Evolutionary conservation across 2,797 vertebrate species (phyloP).

Genomic region (Novumbra hubbsi): DNA sequence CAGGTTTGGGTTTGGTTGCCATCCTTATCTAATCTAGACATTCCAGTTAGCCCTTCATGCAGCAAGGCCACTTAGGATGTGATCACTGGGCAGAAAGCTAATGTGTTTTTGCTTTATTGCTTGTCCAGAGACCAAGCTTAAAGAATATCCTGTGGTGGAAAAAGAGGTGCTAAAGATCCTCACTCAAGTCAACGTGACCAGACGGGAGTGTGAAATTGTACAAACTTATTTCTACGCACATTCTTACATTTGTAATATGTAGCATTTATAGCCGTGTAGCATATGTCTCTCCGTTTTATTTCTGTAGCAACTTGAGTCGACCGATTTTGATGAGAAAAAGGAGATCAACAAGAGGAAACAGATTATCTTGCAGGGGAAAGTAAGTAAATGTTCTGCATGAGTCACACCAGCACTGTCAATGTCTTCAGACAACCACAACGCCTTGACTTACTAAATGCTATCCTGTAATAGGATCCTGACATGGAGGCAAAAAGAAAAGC

Average conservation of each 20-base stretch:
- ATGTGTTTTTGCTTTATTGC: background rate
- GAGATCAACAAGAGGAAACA: conserved; percentile 96
- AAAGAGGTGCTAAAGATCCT: conserved; percentile 84
- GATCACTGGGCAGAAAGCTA: background rate
- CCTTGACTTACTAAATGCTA: background rate
- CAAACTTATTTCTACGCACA: conserved; percentile 30
- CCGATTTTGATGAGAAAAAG: conserved; percentile 93
- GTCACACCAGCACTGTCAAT: background rate
- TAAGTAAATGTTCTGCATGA: conserved; percentile 42
- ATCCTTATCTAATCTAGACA: background rate
- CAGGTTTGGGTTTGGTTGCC: background rate
- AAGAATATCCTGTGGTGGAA: conserved; percentile 82
- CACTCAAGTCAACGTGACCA: conserved; percentile 92
- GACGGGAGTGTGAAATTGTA: conserved; percentile 91
- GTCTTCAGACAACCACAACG: background rate
- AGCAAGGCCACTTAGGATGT: background rate
- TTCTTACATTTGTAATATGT: background rate
- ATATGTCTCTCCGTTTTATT: conserved; percentile 4
- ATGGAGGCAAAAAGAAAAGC: conserved; percentile 85
- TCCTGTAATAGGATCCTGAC: conserved; percentile 84
- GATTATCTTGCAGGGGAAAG: conserved; percentile 94
- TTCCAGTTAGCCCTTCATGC: background rate
- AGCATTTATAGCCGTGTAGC: background rate
- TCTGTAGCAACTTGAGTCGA: conserved; percentile 86
- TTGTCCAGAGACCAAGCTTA: conserved; percentile 81